These are phyloP conservation scores for Netelia virgata DNA, from an alignment of 2,888 invertebrate species.

Conservation along the genomic window DNA sequence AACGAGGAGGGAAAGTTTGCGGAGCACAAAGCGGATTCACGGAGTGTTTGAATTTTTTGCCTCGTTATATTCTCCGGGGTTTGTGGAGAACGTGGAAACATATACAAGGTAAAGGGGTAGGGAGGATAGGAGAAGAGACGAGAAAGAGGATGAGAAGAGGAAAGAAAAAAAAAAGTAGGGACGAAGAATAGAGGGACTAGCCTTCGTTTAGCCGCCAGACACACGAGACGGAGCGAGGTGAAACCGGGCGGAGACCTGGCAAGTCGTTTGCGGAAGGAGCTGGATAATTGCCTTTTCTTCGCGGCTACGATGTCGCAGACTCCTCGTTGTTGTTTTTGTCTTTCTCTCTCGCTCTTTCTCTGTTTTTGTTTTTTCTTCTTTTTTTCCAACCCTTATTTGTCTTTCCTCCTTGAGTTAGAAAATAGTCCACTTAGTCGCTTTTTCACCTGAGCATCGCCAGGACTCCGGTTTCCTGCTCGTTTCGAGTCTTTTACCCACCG, in stretches of 20 bases:
- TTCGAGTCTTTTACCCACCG: not conserved
- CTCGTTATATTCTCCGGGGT: constrained; percentile 64
- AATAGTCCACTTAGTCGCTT: constrained; percentile 25
- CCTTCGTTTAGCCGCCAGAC: constrained; percentile 64
- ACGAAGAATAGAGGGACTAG: constrained; percentile 9
- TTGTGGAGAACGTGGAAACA: constrained; percentile 17
- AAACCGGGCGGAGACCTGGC: constrained; percentile 40
- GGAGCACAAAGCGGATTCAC: constrained; percentile 65
- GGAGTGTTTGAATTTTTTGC: constrained; percentile 67
- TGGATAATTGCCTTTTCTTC: constrained; percentile 69
- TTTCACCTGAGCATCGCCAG: constrained; percentile 10
- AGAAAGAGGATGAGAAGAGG: constrained; percentile 16
- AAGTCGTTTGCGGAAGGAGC: constrained; percentile 67
- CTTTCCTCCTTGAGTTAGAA: not conserved
- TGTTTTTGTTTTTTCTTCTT: not conserved
- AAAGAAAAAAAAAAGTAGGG: constrained; percentile 13
- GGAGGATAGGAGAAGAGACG: constrained; percentile 2
- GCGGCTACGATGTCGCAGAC: constrained; percentile 52
- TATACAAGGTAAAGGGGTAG: not conserved
- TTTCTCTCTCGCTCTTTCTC: not conserved
- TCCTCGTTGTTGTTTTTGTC: not conserved
- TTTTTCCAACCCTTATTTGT: not conserved
- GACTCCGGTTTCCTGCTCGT: not conserved
- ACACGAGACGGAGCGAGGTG: constrained; percentile 44
- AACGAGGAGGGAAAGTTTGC: constrained; percentile 49